Evolutionary conservation across 2,797 vertebrate genomes (phyloP).

Genomic region (Falco berigora): DNA sequence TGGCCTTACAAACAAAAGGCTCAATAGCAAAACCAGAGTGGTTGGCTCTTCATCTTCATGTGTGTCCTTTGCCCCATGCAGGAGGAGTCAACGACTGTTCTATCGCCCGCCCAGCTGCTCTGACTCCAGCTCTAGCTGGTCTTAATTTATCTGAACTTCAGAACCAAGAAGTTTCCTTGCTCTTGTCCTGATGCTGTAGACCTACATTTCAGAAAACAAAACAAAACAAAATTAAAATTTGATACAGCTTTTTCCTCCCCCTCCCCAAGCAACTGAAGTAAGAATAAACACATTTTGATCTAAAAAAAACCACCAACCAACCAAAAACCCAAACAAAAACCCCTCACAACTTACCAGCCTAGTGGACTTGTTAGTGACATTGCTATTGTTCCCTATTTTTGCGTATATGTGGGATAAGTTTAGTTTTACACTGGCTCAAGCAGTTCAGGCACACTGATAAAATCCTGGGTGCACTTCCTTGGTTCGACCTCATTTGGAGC

Average conservation of each 20-base stretch:
- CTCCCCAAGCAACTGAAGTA: background rate
- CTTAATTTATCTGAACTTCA: constrained; percentile 65
- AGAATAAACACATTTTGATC: background rate
- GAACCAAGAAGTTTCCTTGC: constrained; percentile 89
- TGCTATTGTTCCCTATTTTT: background rate
- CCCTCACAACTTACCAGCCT: background rate
- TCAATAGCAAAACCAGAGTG: constrained; percentile 50
- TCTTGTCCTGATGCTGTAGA: constrained; percentile 88
- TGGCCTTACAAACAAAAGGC: constrained; percentile 54
- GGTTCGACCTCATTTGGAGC: background rate
- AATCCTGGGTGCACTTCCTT: background rate
- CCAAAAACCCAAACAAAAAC: background rate
- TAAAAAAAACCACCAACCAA: background rate
- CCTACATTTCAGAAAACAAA: constrained; percentile 69
- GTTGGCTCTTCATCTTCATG: constrained; percentile 53
- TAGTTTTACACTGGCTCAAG: background rate
- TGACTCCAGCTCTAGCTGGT: constrained; percentile 11
- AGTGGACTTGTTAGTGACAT: background rate
- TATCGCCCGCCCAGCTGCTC: background rate
- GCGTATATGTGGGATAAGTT: background rate
- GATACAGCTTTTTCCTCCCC: background rate
- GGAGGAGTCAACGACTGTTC: background rate
- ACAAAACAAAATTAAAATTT: background rate
- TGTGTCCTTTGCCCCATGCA: constrained; percentile 15
- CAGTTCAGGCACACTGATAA: background rate